Evolutionary conservation across 2,113 vertebrate species (phyloP).

Genomic region (Psilopsiagon aymara): DNA sequence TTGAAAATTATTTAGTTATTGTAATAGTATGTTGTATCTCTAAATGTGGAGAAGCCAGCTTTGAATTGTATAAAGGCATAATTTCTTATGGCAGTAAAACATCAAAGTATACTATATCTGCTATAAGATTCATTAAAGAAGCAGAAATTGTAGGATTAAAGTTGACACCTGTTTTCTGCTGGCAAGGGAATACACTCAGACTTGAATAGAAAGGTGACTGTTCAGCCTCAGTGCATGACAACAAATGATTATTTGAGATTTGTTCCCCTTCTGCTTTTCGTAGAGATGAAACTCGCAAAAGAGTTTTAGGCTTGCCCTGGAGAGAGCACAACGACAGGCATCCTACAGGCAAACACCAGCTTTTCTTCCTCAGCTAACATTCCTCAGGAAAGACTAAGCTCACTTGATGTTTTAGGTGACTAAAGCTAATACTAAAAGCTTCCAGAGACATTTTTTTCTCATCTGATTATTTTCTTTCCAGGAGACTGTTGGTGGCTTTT

Average conservation of each 20-base stretch:
- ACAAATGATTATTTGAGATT: neutral
- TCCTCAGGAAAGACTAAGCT: neutral
- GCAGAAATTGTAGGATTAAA: neutral
- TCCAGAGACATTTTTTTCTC: neutral
- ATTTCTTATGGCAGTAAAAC: neutral
- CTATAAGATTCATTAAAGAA: neutral
- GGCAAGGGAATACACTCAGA: neutral
- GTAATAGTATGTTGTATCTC: neutral
- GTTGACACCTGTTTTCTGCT: constrained; percentile 6
- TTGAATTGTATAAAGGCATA: neutral
- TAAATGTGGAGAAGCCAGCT: neutral
- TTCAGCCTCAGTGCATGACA: neutral
- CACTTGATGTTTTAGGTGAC: neutral
- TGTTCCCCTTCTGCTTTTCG: constrained; percentile 6
- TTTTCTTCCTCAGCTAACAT: neutral
- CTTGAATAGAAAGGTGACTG: neutral
- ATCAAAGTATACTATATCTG: neutral
- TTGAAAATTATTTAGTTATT: neutral
- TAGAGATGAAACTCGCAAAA: neutral
- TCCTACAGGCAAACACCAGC: neutral
- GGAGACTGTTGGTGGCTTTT: neutral
- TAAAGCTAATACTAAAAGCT: neutral
- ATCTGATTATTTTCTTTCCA: neutral
- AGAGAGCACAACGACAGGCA: neutral
- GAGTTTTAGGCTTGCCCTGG: neutral